Evolutionary conservation across 2,113 vertebrate species (phyloP).

Genomic region (Prolemur simus): DNA sequence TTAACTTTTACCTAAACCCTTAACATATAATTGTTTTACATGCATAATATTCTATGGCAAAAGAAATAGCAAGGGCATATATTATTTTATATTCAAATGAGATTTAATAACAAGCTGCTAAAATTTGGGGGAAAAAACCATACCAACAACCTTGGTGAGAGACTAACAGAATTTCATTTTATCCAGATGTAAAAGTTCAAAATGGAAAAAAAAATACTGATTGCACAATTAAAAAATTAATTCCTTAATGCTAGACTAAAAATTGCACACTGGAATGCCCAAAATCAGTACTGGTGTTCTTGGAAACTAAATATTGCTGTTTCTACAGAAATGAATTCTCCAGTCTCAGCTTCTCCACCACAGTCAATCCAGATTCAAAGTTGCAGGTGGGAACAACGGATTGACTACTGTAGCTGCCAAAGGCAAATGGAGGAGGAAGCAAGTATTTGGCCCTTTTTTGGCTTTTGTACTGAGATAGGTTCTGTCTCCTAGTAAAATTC

Average conservation of each 20-base stretch:
- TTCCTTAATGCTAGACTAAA: background rate
- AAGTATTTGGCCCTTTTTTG: background rate
- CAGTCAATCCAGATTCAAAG: background rate
- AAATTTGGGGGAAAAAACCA: background rate
- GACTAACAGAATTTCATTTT: background rate
- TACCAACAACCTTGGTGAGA: background rate
- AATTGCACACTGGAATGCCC: background rate
- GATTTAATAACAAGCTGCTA: background rate
- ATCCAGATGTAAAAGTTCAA: background rate
- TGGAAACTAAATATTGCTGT: background rate
- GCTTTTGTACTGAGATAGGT: background rate
- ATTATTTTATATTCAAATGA: slow-evolving; percentile 1
- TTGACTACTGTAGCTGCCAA: background rate
- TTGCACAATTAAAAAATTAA: background rate
- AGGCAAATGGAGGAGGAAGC: background rate
- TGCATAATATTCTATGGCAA: background rate
- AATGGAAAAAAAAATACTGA: background rate
- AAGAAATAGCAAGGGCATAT: background rate
- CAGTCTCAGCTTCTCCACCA: background rate
- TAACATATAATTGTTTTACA: background rate
- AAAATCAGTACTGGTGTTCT: background rate
- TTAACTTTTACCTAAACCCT: background rate
- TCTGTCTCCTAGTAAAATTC: background rate
- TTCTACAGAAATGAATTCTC: background rate
- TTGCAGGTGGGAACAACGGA: background rate